A percentile compares a stretch with the other conserved stretches of the same genome.
These are phyloP conservation scores for Delia radicum DNA, from an alignment of 1,140 invertebrate species.

Conservation along the genomic window DNA sequence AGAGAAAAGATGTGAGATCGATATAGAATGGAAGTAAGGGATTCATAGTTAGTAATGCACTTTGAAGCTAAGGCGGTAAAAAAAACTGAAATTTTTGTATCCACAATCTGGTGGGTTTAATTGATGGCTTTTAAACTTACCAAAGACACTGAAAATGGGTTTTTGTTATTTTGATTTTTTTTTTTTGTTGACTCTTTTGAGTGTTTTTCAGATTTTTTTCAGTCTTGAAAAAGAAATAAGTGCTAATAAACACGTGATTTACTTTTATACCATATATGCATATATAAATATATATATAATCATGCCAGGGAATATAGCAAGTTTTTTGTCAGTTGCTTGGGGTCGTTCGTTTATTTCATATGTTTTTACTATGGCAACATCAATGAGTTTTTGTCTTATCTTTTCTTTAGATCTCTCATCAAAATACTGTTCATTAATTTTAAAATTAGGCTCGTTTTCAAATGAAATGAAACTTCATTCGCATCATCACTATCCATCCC, in stretches of 20 bases:
- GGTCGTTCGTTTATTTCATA: not conserved
- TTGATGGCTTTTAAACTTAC: not conserved
- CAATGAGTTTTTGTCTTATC: slow-evolving; percentile 15
- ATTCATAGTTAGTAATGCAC: not conserved
- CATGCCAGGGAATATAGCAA: not conserved
- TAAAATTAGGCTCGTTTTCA: slow-evolving; percentile 53
- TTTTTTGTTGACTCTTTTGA: not conserved
- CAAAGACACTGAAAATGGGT: not conserved
- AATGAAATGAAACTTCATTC: slow-evolving; percentile 29
- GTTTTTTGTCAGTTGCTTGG: not conserved
- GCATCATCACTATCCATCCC: not conserved
- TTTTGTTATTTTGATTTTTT: no score
- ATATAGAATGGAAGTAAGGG: not conserved
- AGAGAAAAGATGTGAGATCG: not conserved
- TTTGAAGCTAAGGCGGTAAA: not conserved
- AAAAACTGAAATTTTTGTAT: not conserved
- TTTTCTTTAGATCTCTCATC: slow-evolving; percentile 43
- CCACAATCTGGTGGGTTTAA: not conserved
- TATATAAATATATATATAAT: not conserved
- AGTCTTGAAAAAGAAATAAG: not conserved
- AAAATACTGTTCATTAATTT: slow-evolving; percentile 56
- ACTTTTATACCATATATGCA: not conserved
- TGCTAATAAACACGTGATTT: slow-evolving; percentile 19
- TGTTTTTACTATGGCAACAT: not conserved
- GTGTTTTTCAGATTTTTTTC: not conserved